Base-by-base conservation (phyloP, 2,797 vertebrate species). In the Ara ararauna region DNA sequence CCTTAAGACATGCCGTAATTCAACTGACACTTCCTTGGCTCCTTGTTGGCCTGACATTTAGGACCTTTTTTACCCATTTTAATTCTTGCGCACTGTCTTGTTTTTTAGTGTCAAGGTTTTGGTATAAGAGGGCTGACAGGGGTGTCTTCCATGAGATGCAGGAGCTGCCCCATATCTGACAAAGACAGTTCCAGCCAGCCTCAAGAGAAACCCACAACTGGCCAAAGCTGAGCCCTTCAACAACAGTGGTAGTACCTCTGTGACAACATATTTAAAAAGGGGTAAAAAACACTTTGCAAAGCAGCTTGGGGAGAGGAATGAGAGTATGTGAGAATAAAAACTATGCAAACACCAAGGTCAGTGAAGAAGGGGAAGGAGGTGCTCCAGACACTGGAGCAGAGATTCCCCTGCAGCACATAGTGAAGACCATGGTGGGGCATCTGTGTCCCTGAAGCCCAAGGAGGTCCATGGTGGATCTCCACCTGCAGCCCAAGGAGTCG, bases 161-260 rank as follows among this genome's bases (percentile, higher is more conserved):
- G 36, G 50, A 78, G 7, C 9, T 85, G 20, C 21, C 9, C 17
- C 5, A 4, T 15, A 19, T 23, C 38, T 8, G 3, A 73, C 11
- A 70, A 26, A 51, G 30, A 10, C 40, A 30, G 8, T 8, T 40
- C 32, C 13, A 34, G 9, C 26, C 34, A 27, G 6, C 19, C 62
- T 13, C 29, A 64, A 64, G 34, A 60, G 4, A 1, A 11, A 40
- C 10, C 18, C 8, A 7, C 9, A 11, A 13, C 23, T 10, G 7
- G 11, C 61, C 27, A 71, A 45, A 58, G n/a, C 50, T 62, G 54
- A 81, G 24, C 8, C 34, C 24, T 21, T 24, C 38, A 78, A 27
- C 6, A 34, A 24, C 0, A 0, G 29, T 2, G 5, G 2, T 1
- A 66, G n/a, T 19, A 5, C 23, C 10, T n/a, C 50, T 45, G 9